Base-by-base conservation (phyloP, 2,888 invertebrate species). In the Yponomeuta evonymella region DNA sequence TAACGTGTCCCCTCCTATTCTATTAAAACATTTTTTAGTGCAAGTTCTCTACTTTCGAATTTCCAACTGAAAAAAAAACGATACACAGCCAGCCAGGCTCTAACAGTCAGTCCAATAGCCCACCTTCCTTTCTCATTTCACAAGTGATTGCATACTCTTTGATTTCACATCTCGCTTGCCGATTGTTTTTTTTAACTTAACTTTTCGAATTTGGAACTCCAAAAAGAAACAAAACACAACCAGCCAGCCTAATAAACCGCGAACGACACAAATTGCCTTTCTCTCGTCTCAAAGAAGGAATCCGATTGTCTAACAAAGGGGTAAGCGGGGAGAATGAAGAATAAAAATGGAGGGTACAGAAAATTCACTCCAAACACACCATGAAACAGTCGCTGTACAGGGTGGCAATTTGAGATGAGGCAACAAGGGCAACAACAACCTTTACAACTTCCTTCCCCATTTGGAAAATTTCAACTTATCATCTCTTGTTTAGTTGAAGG, bases 261-360 rank as follows among this genome's bases (percentile, higher is more conserved):
- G 15, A 58, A 58, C 51, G 51, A 64, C 10, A 33, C 67, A 67
- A 67, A 67, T 67, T 67, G 67, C 36, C 67, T 33, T 30, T 67
- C 67, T 29, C 29, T 29, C 65, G 65, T 65, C 67, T 67, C 67
- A 67, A 67, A 67, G 43, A 23, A 30, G 67, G 48, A 67, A 67
- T 69, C 51, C 51, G 48, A 48, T 58, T 58, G 68, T 33, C 11
- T 23, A 29, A 69, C 68, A 69, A 69, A 69, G 68, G 68, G 68
- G 68, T 69, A 69, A 51, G 29, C 48, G 10, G 68, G 68, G 51
- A 23, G 48, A 65, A 65, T 23, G 10, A 8, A 23, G 64, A 12
- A 58, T 15, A 58, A 58, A 58, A 58, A 12, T 12, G 51, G 15
- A 15, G 5, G 15, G 3, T 12, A 15, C 51, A 58, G 15, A 58